Evolutionary conservation across 1,140 invertebrate genomes (phyloP).

Genomic region (Magallana gigas): DNA sequence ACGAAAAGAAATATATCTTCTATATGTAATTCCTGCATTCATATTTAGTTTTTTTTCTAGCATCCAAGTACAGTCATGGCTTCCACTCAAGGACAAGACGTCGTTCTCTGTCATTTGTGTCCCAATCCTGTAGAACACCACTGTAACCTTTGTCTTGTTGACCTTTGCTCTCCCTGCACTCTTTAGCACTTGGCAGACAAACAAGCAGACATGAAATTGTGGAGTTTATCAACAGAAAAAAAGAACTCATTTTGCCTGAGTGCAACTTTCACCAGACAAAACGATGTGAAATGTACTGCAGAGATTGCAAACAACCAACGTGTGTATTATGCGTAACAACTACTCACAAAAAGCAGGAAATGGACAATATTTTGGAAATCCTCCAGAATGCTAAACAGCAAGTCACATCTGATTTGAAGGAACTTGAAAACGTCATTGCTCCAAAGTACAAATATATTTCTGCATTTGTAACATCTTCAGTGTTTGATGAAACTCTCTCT

Average conservation of each 20-base stretch:
- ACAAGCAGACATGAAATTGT: too few relatives aligned
- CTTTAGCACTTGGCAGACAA: too few relatives aligned
- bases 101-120: not conserved
- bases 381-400: not conserved
- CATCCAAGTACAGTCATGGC: not conserved
- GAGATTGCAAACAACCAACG: too few relatives aligned
- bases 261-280: too few relatives aligned
- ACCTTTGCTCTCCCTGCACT: not conserved
- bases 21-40: too few relatives aligned
- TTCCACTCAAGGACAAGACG: not conserved
- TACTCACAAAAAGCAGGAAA: too few relatives aligned
- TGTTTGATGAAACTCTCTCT: not conserved
- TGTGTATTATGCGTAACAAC: too few relatives aligned
- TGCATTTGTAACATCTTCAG: not conserved
- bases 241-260: too few relatives aligned
- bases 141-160: not conserved
- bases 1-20: too few relatives aligned
- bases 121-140: not conserved
- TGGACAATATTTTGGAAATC: not conserved
- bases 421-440: not conserved
- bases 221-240: too few relatives aligned
- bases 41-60: too few relatives aligned
- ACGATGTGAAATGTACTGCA: too few relatives aligned
- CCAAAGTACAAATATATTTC: not conserved
- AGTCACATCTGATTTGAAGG: not conserved